A percentile compares a stretch with the other conserved stretches of the same genome.
These are phyloP conservation scores for Myodes glareolus DNA, from an alignment of 2,113 vertebrate genomes.

Conservation along the genomic window DNA sequence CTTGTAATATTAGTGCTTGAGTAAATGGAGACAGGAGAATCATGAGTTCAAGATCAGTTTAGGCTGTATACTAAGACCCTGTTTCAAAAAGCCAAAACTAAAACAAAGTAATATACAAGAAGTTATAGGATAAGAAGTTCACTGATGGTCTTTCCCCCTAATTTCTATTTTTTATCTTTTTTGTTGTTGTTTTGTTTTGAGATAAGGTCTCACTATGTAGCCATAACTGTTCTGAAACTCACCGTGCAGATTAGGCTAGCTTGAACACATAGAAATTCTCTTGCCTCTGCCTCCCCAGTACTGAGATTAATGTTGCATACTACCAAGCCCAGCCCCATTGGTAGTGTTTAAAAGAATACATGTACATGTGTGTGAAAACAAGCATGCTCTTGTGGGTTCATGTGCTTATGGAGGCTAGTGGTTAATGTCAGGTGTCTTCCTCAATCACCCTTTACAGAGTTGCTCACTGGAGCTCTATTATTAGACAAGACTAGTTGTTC, in stretches of 20 bases:
- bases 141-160: background rate
- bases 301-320: background rate
- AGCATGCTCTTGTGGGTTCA: background rate
- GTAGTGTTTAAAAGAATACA: background rate
- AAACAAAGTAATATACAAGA: background rate
- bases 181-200: background rate
- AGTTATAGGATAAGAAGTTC: background rate
- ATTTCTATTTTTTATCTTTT: background rate
- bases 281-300: background rate
- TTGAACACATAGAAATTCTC: background rate
- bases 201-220: background rate
- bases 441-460: background rate
- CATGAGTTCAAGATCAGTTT: background rate
- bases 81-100: background rate
- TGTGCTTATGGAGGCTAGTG: background rate
- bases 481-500: background rate
- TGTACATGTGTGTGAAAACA: background rate
- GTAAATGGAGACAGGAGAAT: background rate
- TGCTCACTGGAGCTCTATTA: background rate
- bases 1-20: background rate
- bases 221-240: background rate
- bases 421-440: background rate
- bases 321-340: background rate
- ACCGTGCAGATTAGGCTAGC: background rate
- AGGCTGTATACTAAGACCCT: background rate